A percentile compares a stretch with the other conserved stretches of the same genome.
Evolutionary conservation across 2,888 invertebrate species (phyloP).

Genomic region (Xestia xanthographa): DNA sequence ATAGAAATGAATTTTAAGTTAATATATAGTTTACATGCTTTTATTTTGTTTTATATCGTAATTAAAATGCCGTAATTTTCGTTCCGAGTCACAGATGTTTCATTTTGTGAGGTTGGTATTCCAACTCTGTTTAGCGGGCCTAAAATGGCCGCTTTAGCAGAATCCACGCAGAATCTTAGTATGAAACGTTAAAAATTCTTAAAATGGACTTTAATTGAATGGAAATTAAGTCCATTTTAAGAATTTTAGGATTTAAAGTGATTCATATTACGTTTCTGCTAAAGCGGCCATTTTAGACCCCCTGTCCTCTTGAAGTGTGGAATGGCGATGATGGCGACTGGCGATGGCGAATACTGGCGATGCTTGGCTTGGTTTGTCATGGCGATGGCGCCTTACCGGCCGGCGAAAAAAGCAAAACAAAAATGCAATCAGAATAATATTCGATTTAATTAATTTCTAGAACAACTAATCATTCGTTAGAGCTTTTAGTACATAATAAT

Average conservation of each 20-base stretch:
- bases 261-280: too few species aligned
- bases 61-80: conserved; percentile 30
- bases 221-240: too few species aligned
- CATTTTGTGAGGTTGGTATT: conserved; percentile 72
- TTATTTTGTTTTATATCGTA: conserved; percentile 5
- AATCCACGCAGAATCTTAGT: too few species aligned
- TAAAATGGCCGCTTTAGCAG: too few species aligned
- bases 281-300: too few species aligned
- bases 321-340: conserved; percentile 2
- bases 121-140: too few species aligned
- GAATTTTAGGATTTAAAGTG: too few species aligned
- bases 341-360: conserved; percentile 46
- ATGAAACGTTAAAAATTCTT: too few species aligned
- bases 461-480: background rate
- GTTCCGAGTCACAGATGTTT: conserved; percentile 74
- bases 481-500: too few species aligned
- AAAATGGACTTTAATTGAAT: too few species aligned
- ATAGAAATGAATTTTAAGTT: conserved; percentile 36
- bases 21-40: background rate
- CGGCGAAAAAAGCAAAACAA: conserved; percentile 59
- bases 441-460: background rate
- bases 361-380: conserved; percentile 42
- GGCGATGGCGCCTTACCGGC: conserved; percentile 58
- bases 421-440: conserved; percentile 24
- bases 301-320: background rate